Percentiles rank a stretch among this genome's conserved stretches.
phyloP scores from a whole-genome alignment of 2,888 invertebrate species.

The Lomographa bimaculata region DNA sequence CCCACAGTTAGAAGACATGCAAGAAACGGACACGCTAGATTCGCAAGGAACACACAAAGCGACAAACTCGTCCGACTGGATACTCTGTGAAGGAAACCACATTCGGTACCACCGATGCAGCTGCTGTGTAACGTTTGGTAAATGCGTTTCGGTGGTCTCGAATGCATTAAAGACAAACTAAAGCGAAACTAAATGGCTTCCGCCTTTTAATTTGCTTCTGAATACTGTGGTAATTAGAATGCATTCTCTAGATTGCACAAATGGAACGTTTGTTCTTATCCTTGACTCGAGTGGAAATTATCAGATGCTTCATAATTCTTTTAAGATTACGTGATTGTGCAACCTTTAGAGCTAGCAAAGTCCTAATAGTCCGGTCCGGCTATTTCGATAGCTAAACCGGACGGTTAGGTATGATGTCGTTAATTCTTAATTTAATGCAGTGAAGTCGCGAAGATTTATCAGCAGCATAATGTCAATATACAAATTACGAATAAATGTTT shows the following conservation, averaged over 20 bases:
- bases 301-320: not conserved
- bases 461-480: slow-evolving; percentile 27
- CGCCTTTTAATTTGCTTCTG: slow-evolving; percentile 36
- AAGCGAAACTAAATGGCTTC: slow-evolving; percentile 26
- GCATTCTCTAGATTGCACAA: slow-evolving; percentile 36
- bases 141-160: slow-evolving; percentile 37
- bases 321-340: slow-evolving; percentile 26
- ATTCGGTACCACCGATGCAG: slow-evolving; percentile 48
- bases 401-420: slow-evolving; percentile 38
- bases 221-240: slow-evolving; percentile 25
- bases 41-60: slow-evolving; percentile 68
- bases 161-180: slow-evolving; percentile 31
- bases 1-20: slow-evolving; percentile 77
- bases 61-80: slow-evolving; percentile 47
- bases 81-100: slow-evolving; percentile 53
- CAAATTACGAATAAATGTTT: too few species aligned
- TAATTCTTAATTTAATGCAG: slow-evolving; percentile 32
- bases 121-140: slow-evolving; percentile 14
- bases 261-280: not conserved
- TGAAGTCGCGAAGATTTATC: slow-evolving; percentile 33
- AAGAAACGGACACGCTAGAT: slow-evolving; percentile 57
- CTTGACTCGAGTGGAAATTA: slow-evolving; percentile 2
- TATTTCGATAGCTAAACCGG: slow-evolving; percentile 32
- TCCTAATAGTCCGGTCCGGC: slow-evolving; percentile 37
- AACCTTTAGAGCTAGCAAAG: slow-evolving; percentile 35